Conservation (phyloP, 2,113 vertebrate species). For the Anhinga anhinga region DNA sequence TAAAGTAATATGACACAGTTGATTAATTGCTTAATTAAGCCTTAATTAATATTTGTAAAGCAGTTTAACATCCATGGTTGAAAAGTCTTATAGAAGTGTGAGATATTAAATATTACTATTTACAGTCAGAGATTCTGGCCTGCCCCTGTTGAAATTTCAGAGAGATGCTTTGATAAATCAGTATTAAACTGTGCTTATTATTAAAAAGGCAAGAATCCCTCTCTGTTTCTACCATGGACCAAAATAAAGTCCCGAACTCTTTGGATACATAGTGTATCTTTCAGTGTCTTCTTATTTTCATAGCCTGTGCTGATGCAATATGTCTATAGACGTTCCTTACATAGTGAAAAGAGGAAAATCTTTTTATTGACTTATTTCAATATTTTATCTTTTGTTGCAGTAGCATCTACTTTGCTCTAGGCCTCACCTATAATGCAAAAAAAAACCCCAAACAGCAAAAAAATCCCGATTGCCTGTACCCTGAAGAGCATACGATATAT, state of each 20-base stretch:
- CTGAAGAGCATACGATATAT: constrained; percentile 52
- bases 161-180: constrained; percentile 12
- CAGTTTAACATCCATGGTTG: constrained; percentile 57
- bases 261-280: background rate
- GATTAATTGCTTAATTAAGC: constrained; percentile 70
- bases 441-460: background rate
- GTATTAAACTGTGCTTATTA: background rate
- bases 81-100: constrained; percentile 12
- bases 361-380: background rate
- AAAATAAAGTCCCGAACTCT: background rate
- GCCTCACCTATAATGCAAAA: background rate
- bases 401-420: background rate
- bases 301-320: background rate
- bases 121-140: background rate
- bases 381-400: background rate
- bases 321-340: background rate
- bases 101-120: constrained; percentile 51
- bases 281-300: background rate
- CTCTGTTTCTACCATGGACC: background rate
- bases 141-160: constrained; percentile 11
- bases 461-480: background rate
- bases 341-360: background rate
- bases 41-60: constrained; percentile 71
- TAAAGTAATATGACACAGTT: constrained; percentile 63
- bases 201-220: background rate